Conservation (phyloP, 2,797 vertebrate genomes). For the Spinus olivaceus region DNA sequence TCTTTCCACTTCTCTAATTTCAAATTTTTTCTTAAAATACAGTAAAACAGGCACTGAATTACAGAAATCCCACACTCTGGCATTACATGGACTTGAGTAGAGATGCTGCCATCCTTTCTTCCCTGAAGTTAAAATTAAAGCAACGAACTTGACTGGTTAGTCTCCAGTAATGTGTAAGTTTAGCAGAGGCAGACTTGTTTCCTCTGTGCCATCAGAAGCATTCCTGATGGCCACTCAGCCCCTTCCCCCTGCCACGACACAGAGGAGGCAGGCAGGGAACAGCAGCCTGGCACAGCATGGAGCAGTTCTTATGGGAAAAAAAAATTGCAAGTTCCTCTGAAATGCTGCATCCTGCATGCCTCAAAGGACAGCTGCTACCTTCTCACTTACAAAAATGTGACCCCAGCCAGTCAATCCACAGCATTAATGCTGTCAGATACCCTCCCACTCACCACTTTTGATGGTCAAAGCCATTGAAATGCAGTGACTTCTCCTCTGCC, state of each 20-base stretch:
- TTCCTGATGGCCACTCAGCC: not conserved
- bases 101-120: not conserved
- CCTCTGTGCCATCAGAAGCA: not conserved
- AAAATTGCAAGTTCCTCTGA: constrained; percentile 21
- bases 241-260: not conserved
- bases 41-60: not conserved
- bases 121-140: not conserved
- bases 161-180: not conserved
- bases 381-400: constrained; percentile 52
- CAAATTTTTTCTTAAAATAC: not conserved
- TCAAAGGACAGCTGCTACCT: constrained; percentile 53
- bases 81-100: not conserved
- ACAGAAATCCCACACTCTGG: not conserved
- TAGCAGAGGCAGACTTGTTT: not conserved
- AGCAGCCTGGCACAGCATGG: not conserved
- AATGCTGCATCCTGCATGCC: constrained; percentile 18
- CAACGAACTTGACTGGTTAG: not conserved
- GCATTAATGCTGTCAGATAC: not conserved
- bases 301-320: not conserved
- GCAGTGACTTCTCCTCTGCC: not conserved
- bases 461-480: constrained; percentile 22
- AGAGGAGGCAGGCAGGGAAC: not conserved
- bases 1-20: not conserved
- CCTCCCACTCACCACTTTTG: not conserved
- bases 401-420: not conserved